These are phyloP conservation scores for Conchocele bisecta DNA, from an alignment of 2,888 invertebrate species.

Conservation along the genomic window DNA sequence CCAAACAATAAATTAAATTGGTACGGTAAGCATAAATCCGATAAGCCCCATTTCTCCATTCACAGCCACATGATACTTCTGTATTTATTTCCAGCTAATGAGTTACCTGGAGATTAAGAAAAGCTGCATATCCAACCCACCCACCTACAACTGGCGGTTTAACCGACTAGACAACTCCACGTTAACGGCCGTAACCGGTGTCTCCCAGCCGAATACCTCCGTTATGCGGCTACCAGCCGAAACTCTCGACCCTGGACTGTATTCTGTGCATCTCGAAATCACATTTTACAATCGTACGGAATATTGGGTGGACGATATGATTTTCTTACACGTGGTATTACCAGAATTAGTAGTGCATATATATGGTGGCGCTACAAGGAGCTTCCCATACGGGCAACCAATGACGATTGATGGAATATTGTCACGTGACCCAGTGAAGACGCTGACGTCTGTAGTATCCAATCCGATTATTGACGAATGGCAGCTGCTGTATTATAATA, in stretches of 20 bases:
- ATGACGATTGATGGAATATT: constrained; percentile 29
- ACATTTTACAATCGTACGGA: constrained; percentile 12
- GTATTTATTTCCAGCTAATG: constrained; percentile 33
- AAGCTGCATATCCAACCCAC: not conserved
- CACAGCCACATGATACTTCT: too few relatives aligned
- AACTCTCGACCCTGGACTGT: constrained; percentile 36
- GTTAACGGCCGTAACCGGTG: not conserved
- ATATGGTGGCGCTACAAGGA: constrained; percentile 30
- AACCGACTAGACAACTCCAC: not conserved
- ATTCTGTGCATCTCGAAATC: constrained; percentile 33
- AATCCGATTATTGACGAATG: too few relatives aligned
- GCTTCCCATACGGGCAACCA: constrained; percentile 25
- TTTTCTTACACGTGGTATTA: constrained; percentile 27
- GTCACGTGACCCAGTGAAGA: constrained; percentile 32
- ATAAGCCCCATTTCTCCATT: too few relatives aligned
- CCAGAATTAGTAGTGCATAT: constrained; percentile 51
- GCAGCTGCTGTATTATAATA: too few relatives aligned
- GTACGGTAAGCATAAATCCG: too few relatives aligned
- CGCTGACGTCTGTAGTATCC: not conserved
- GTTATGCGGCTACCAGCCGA: constrained; percentile 32
- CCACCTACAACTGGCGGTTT: constrained; percentile 18
- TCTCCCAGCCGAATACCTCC: constrained; percentile 39
- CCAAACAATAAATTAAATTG: too few relatives aligned
- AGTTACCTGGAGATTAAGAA: constrained; percentile 22
- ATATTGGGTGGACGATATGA: constrained; percentile 31